phyloP scores from a whole-genome alignment of 2,888 invertebrate species.

The Lasioglossum calceatum region DNA sequence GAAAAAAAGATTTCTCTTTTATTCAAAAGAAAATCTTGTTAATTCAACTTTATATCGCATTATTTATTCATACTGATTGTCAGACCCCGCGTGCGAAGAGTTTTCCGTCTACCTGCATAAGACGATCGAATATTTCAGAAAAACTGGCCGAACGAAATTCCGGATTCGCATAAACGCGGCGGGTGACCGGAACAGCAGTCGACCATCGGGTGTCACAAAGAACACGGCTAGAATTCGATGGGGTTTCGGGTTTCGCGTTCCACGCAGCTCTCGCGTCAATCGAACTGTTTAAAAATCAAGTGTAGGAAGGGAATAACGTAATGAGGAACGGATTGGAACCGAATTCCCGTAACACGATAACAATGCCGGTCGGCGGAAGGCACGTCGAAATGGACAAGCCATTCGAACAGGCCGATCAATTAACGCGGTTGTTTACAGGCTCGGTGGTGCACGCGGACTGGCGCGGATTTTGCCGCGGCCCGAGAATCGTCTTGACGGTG shows the following conservation, averaged over 20 bases:
- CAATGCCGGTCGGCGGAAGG: neutral
- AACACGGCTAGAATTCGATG: neutral
- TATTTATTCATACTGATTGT: too few species aligned
- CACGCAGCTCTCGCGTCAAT: neutral
- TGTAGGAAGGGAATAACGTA: neutral
- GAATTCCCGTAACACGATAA: conserved; percentile 17
- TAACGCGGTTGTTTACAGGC: conserved; percentile 3
- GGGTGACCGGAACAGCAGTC: neutral
- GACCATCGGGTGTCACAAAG: neutral
- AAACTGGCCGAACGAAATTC: neutral
- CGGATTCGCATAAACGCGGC: neutral
- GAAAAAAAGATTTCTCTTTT: too few species aligned
- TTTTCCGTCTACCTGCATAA: neutral
- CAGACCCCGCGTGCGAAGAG: neutral
- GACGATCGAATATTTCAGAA: neutral
- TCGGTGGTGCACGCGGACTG: neutral
- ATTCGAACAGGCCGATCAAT: conserved; percentile 14
- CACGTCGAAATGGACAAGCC: neutral
- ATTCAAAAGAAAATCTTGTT: too few species aligned
- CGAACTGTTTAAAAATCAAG: neutral
- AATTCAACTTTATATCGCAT: too few species aligned
- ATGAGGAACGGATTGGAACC: neutral
- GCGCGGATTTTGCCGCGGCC: neutral
- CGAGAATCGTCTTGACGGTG: conserved; percentile 33
- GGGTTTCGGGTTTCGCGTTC: neutral